Conservation (phyloP, 2,113 vertebrate genomes). For the Okapia johnstoni region DNA sequence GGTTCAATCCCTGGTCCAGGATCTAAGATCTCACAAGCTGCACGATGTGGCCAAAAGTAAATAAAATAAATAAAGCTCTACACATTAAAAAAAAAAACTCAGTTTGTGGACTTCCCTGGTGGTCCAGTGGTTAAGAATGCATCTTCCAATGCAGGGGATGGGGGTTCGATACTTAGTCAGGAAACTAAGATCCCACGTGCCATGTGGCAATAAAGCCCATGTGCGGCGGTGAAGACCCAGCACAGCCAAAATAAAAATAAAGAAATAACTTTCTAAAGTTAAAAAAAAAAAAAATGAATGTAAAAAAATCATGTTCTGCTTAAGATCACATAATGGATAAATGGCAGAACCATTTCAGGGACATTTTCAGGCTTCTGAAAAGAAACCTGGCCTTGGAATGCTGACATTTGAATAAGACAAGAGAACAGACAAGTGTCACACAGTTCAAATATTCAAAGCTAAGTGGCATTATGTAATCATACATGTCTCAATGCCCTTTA, state of each 20-base stretch:
- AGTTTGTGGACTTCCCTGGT: not conserved
- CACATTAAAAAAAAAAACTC: not conserved
- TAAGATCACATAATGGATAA: not conserved
- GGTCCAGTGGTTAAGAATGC: not conserved
- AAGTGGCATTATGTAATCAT: not conserved
- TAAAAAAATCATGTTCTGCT: not conserved
- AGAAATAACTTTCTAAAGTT: not conserved
- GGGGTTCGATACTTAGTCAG: not conserved
- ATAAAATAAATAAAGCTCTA: not conserved
- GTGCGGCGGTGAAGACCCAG: not conserved
- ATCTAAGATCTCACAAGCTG: not conserved
- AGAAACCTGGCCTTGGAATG: not conserved
- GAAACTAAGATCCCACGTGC: not conserved
- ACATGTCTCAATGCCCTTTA: not conserved
- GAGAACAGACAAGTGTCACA: not conserved
- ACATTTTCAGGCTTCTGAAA: not conserved
- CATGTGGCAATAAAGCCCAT: not conserved
- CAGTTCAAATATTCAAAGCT: not conserved
- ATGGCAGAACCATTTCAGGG: not conserved
- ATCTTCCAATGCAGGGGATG: not conserved
- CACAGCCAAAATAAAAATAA: not conserved
- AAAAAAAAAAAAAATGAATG: not conserved
- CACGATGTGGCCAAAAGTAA: not conserved
- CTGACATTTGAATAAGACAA: not conserved
- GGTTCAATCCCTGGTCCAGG: not conserved